These are phyloP conservation scores for Plestiodon gilberti DNA, from an alignment of 2,113 vertebrate genomes.

Conservation along the genomic window DNA sequence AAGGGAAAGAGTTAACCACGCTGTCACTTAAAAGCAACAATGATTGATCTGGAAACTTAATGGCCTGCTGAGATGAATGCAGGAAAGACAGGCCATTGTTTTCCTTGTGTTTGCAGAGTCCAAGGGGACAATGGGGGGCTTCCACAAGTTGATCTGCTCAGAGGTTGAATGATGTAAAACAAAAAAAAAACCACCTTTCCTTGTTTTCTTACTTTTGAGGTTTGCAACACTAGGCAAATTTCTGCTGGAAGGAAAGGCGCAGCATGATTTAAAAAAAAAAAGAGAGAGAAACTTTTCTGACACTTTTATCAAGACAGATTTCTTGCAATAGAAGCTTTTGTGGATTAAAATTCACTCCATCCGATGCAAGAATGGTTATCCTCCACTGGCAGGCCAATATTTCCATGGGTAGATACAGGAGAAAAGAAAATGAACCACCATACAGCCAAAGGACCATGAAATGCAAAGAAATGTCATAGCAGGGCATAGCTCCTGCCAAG, in stretches of 20 bases:
- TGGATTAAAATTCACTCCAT: neutral
- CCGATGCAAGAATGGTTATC: neutral
- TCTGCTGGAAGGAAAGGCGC: neutral
- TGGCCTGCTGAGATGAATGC: slow-evolving; percentile 39
- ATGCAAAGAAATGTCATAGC: neutral
- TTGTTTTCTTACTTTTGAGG: neutral
- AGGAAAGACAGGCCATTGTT: slow-evolving; percentile 31
- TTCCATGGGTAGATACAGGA: too few relatives aligned
- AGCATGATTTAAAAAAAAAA: too few relatives aligned
- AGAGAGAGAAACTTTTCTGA: too few relatives aligned
- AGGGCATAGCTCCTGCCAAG: too few relatives aligned
- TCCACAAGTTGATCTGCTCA: neutral
- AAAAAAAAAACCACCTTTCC: too few relatives aligned
- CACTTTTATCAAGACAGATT: too few relatives aligned
- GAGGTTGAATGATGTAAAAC: too few relatives aligned
- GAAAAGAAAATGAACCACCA: too few relatives aligned
- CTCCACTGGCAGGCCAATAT: too few relatives aligned
- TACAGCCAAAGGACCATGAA: too few relatives aligned
- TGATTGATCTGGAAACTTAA: slow-evolving; percentile 34
- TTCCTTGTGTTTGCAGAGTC: slow-evolving; percentile 34
- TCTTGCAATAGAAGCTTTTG: too few relatives aligned
- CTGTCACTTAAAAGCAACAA: neutral
- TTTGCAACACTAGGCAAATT: neutral
- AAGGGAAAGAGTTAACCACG: neutral
- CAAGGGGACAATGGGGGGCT: slow-evolving; percentile 29